These are phyloP conservation scores for Oscheius onirici DNA, from an alignment of 2,888 invertebrate species.

Conservation along the genomic window DNA sequence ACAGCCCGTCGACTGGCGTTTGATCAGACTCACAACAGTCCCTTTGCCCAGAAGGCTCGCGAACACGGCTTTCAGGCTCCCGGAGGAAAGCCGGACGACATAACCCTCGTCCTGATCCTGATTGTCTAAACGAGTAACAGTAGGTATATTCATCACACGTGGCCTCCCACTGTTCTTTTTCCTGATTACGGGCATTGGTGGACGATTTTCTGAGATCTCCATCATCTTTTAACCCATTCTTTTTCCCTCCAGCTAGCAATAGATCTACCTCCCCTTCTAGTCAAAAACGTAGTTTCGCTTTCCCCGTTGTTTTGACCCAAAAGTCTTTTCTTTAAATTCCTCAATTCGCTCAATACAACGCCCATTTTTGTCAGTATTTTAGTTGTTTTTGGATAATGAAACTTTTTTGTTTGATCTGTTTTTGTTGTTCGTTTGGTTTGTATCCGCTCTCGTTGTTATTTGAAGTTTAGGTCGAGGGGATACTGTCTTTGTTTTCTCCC, in stretches of 20 bases:
- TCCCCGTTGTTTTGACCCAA: not conserved
- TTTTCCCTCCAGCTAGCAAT: not conserved
- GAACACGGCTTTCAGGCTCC: conserved; percentile 87
- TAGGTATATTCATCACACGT: not conserved
- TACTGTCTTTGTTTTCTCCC: too few relatives aligned
- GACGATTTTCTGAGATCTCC: not conserved
- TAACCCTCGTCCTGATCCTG: conserved; percentile 93
- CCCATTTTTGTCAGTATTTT: not conserved
- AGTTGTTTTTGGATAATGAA: not conserved
- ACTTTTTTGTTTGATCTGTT: not conserved
- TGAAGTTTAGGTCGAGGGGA: too few relatives aligned
- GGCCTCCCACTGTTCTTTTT: not conserved
- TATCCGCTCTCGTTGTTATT: too few relatives aligned
- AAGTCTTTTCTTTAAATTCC: not conserved
- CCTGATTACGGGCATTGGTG: conserved; percentile 9
- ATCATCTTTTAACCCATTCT: not conserved
- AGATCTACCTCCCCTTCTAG: not conserved
- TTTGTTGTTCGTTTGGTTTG: too few relatives aligned
- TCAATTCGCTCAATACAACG: not conserved
- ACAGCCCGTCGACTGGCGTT: conserved; percentile 93
- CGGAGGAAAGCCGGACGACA: conserved; percentile 99
- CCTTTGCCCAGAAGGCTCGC: conserved; percentile 90
- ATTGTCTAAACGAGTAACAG: conserved; percentile 74
- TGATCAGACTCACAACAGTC: conserved; percentile 92
- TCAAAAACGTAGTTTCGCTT: not conserved